Base-by-base conservation (phyloP, 2,113 vertebrate species). In the Scytalopus superciliaris region DNA sequence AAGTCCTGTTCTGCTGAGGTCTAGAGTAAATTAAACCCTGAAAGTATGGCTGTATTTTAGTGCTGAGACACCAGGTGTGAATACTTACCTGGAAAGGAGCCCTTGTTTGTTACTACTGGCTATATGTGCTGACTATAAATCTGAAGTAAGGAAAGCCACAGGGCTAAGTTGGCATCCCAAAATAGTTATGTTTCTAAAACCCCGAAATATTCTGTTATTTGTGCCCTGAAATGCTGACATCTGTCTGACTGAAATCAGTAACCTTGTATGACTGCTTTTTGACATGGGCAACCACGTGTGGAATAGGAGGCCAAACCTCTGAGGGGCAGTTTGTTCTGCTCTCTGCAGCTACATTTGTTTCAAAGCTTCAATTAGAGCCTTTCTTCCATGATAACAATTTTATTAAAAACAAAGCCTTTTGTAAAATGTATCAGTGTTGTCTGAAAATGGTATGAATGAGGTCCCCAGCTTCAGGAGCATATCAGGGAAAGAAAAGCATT, bases 31-130 rank as follows among this genome's bases (percentile, higher is more conserved):
- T 70, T 66, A 66, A 95, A 80, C 35, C 9, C 30, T 80, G 35
- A 21, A 84, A 79, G 40, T 57, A 37, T 18, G 55, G 35, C 25
- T 68, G 12, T 40, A 27, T 88, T 83, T 90, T 70, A 94, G 25
- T 59, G 52, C 70, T 90, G 67, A 90, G 40, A 72, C 50, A 70
- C 45, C 82, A 95, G 79, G 88, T 93, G 85, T 67, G 79, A 91
- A 53, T 73, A 55, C 40, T 74, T 69, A 67, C 47, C 74, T 85
- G 66, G 42, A 66, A 69, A 50, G 40, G 40, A 83, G n/a, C 12
- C n/a, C 12, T 79, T 39, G 1, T 90, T 88, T 92, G 37, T 24
- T 59, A 24, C 55, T 57, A n/a, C 52, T 89, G 68, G 57, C 63
- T 83, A 37, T 53, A 53, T 0, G 1, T 53, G 25, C 49, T 73